Evolutionary conservation across 2,888 invertebrate species (phyloP).

Genomic region (Fragum whitleyi): DNA sequence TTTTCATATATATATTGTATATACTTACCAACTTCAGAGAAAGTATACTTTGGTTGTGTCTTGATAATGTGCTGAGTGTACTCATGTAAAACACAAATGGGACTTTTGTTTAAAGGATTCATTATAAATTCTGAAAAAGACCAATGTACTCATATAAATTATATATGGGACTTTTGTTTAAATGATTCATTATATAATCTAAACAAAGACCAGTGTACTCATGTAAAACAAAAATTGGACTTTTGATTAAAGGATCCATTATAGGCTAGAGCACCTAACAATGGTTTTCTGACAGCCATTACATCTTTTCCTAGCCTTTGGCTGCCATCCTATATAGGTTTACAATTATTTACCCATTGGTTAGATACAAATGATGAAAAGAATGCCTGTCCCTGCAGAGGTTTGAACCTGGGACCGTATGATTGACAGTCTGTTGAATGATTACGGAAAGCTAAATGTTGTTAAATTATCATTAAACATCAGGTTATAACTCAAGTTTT

Average conservation of each 20-base stretch:
- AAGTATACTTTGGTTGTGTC: conserved; percentile 96
- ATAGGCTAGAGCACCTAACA: conserved; percentile 18
- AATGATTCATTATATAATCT: conserved; percentile 99
- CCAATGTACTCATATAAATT: conserved; percentile 99
- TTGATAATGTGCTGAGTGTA: conserved; percentile 97
- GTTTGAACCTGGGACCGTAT: neutral
- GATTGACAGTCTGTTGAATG: too few relatives aligned
- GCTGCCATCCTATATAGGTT: too few relatives aligned
- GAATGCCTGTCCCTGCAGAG: neutral
- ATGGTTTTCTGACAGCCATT: neutral
- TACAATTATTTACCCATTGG: too few relatives aligned
- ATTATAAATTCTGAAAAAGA: conserved; percentile 93
- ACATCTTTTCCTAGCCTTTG: neutral
- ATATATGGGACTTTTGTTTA: conserved; percentile 97
- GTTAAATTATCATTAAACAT: too few relatives aligned
- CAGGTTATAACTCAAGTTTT: too few relatives aligned
- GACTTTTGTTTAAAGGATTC: conserved; percentile 98
- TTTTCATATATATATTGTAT: too few relatives aligned
- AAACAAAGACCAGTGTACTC: conserved; percentile 93
- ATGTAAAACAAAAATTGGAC: conserved; percentile 97
- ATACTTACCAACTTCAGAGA: conserved; percentile 91
- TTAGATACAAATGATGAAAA: neutral
- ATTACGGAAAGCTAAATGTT: too few relatives aligned
- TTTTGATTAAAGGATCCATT: conserved; percentile 98
- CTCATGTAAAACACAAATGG: conserved; percentile 98